A percentile compares a stretch with the other conserved stretches of the same genome.
Evolutionary conservation across 2,888 invertebrate genomes (phyloP).

Genomic region (Trissonchulus latispiculum): DNA sequence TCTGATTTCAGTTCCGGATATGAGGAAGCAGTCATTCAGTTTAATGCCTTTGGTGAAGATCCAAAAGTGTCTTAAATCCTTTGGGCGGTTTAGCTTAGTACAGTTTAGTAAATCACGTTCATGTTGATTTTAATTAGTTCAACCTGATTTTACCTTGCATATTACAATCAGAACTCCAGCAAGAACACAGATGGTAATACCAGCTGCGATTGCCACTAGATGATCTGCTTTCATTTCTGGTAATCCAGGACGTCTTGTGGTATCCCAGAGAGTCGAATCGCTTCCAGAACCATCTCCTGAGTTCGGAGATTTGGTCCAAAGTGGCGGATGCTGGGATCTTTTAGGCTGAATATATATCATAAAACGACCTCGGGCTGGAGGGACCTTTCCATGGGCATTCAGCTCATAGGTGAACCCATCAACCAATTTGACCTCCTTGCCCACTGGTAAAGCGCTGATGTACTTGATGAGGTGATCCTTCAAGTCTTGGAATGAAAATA

Average conservation of each 20-base stretch:
- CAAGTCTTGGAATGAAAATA: slow-evolving; percentile 3
- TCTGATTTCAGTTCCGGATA: too few relatives aligned
- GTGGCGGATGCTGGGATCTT: background rate
- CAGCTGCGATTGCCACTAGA: background rate
- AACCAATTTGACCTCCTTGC: background rate
- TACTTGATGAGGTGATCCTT: background rate
- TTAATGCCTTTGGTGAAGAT: too few relatives aligned
- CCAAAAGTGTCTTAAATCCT: too few relatives aligned
- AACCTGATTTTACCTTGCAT: slow-evolving; percentile 8
- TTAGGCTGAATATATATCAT: background rate
- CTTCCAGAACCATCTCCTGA: background rate
- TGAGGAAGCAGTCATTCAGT: too few relatives aligned
- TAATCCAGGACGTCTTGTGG: background rate
- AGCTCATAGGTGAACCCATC: slow-evolving; percentile 5
- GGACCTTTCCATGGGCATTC: background rate
- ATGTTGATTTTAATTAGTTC: too few relatives aligned
- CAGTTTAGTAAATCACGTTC: too few relatives aligned
- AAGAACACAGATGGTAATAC: slow-evolving; percentile 4
- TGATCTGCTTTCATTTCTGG: slow-evolving; percentile 10
- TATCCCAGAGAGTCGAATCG: background rate
- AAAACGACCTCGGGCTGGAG: slow-evolving; percentile 15
- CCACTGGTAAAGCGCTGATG: slow-evolving; percentile 2
- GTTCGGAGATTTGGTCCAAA: background rate
- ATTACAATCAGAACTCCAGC: slow-evolving; percentile 7
- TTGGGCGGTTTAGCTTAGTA: too few relatives aligned